Base-by-base conservation (phyloP, 2,888 invertebrate genomes). In the Parasteatoda lunata region DNA sequence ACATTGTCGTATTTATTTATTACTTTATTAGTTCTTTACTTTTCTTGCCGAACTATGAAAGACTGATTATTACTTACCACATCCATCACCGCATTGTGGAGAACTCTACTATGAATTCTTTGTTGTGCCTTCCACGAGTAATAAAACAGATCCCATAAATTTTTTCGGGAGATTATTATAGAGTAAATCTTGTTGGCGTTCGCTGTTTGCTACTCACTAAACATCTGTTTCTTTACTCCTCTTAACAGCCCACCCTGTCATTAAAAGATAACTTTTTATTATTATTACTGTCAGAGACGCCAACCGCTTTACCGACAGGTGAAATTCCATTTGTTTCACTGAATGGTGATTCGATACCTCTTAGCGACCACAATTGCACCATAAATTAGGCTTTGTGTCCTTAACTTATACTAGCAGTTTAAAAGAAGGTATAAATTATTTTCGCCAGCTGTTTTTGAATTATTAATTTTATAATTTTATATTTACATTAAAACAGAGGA, bases 291-390 rank as follows among this genome's bases (percentile, higher is more conserved):
- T 15, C 59, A 65, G 52, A 49, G 45, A 30, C 13, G 52, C 68
- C 65, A 77, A 68, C 30, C 77, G 52, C 49, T 51, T 51, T 47
- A 49, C 52, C 73, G 68, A 81, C 81, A 81, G 73, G 66, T 81
- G 81, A 51, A 68, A 70, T 78, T 69, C 70, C 70, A 71, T 70
- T 69, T 78, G 78, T 70, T 54, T 47, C 47, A 5, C 45, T 47
- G 48, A n/a, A 49, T 13, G 13, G 3, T 30, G 68, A 68, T 68
- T 68, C 68, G 68, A 66, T 66, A 66, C 11, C 51, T 49, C 66
- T 76, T 76, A n/a, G 48, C 48, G 15, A 76, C 48, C 76, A 64
- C 48, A 76, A 65, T 30, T 64, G 64, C 30, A 66, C 51, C 77
- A 66, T 70, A 78, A 78, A 78, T 69, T 59, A 13, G 47, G 68